These are phyloP conservation scores for Macaria notata DNA, from an alignment of 2,888 invertebrate species.

Conservation along the genomic window DNA sequence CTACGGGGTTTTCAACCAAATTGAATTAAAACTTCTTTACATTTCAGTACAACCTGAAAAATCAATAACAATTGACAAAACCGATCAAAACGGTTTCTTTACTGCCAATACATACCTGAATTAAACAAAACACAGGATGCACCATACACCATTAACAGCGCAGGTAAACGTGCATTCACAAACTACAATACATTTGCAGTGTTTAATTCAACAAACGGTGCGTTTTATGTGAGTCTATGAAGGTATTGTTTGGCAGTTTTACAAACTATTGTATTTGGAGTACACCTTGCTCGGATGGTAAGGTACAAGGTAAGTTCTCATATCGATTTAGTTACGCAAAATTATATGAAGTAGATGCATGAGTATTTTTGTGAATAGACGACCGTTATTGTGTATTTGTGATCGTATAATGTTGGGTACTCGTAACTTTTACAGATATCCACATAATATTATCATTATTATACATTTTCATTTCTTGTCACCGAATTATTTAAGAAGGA, in stretches of 20 bases:
- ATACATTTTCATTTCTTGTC: too few relatives aligned
- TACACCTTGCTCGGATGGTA: conserved; percentile 4
- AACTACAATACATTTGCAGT: conserved; percentile 44
- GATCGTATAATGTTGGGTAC: too few relatives aligned
- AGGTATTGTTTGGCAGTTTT: conserved; percentile 33
- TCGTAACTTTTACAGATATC: too few relatives aligned
- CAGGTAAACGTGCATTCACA: conserved; percentile 45
- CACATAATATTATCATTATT: too few relatives aligned
- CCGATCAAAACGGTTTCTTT: conserved; percentile 32
- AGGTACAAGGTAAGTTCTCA: neutral
- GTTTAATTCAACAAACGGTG: conserved; percentile 18
- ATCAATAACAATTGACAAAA: conserved; percentile 17
- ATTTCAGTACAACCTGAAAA: too few relatives aligned
- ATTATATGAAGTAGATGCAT: neutral
- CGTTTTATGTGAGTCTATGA: conserved; percentile 12
- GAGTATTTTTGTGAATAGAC: too few relatives aligned
- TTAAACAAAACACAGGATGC: conserved; percentile 56
- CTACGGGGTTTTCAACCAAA: too few relatives aligned
- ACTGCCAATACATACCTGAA: conserved; percentile 23
- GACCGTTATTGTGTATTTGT: too few relatives aligned
- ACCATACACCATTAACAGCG: conserved; percentile 38
- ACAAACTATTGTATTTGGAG: conserved; percentile 18
- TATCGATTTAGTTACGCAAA: neutral
- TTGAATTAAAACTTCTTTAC: too few relatives aligned
- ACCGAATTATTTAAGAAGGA: too few relatives aligned